These are phyloP conservation scores for Gulo gulo DNA, from an alignment of 2,113 vertebrate genomes.

Conservation along the genomic window DNA sequence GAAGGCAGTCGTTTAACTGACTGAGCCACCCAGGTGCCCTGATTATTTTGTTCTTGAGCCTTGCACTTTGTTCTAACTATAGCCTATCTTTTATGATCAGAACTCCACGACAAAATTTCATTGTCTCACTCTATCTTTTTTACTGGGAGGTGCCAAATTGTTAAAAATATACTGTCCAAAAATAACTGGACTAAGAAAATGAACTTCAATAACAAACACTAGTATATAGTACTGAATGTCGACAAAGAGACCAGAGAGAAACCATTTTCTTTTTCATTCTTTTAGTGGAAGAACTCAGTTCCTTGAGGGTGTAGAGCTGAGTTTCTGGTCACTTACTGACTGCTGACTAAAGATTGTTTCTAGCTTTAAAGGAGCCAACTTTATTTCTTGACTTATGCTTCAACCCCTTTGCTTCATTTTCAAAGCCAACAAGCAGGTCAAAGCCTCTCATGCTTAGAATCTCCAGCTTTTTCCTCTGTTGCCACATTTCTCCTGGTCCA, in stretches of 20 bases:
- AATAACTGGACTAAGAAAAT: background rate
- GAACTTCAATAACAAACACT: background rate
- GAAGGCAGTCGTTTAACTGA: too few relatives aligned
- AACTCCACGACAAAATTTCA: background rate
- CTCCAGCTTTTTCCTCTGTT: background rate
- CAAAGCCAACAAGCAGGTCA: background rate
- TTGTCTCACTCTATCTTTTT: background rate
- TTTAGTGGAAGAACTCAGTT: background rate
- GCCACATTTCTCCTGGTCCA: background rate
- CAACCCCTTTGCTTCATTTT: background rate
- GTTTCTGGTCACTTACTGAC: background rate
- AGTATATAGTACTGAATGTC: background rate
- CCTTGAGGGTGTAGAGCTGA: background rate
- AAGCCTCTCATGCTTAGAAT: background rate
- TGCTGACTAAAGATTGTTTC: background rate
- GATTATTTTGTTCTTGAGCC: background rate
- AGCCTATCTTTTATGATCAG: background rate
- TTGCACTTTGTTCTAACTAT: background rate
- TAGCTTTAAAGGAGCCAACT: background rate
- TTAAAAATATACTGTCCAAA: background rate
- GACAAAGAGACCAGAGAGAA: background rate
- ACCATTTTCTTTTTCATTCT: background rate
- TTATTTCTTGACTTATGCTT: background rate
- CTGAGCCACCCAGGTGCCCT: too few relatives aligned
- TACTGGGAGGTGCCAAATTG: background rate